A percentile compares a stretch with the other conserved stretches of the same genome.
Evolutionary conservation across 2,888 invertebrate species (phyloP).

Genomic region (Branchipolynoe longqiensis): DNA sequence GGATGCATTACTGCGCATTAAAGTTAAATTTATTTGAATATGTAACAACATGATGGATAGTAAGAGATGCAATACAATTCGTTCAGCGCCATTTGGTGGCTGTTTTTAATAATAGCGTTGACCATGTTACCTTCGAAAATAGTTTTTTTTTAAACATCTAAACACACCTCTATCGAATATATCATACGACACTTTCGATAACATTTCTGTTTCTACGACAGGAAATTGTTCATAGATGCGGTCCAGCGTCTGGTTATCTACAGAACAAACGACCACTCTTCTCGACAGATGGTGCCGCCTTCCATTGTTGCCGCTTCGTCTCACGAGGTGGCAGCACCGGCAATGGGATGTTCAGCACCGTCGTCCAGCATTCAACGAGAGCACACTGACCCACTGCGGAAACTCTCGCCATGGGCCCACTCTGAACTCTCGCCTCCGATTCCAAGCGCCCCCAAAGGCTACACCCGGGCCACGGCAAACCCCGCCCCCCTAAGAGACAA

Average conservation of each 20-base stretch:
- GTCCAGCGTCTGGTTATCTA: constrained; percentile 36
- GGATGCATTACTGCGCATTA: no score
- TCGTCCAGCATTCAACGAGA: neutral
- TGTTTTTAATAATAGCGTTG: no score
- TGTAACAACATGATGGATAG: no score
- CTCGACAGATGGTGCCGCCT: constrained; percentile 3
- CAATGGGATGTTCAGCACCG: neutral
- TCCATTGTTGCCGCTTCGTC: neutral
- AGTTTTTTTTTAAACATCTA: no score
- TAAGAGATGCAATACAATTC: no score
- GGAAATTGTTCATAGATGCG: constrained; percentile 19
- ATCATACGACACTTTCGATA: no score
- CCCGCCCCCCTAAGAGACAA: no score
- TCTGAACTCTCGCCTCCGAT: neutral
- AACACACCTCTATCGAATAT: no score
- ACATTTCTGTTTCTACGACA: neutral
- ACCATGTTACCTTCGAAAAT: no score
- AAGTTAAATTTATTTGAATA: no score
- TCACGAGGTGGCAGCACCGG: neutral
- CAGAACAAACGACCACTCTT: constrained; percentile 24
- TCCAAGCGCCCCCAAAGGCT: neutral
- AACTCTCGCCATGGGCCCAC: neutral
- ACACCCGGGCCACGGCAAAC: neutral
- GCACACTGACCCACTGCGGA: neutral
- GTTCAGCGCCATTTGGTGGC: no score